These are phyloP conservation scores for Psococerastis gibbosa DNA, from an alignment of 2,888 invertebrate genomes.

Conservation along the genomic window DNA sequence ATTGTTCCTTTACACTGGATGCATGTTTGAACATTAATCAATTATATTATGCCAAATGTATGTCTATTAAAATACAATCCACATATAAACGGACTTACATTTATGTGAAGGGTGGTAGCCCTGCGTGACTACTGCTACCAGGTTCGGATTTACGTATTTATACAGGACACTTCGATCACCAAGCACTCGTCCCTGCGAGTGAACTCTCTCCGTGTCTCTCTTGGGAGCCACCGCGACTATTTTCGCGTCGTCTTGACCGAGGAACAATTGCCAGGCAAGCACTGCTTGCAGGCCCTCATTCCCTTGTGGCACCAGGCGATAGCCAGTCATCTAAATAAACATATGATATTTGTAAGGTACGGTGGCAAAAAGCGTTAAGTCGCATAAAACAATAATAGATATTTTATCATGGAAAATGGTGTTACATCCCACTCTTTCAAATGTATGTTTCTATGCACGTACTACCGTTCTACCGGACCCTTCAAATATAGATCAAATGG, in stretches of 20 bases:
- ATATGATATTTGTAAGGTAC: constrained; percentile 9
- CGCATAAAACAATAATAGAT: too few species aligned
- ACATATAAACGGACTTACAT: constrained; percentile 29
- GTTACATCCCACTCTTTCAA: too few species aligned
- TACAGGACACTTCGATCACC: constrained; percentile 93
- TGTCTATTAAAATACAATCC: constrained; percentile 2
- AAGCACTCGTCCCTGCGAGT: constrained; percentile 87
- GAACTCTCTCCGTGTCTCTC: constrained; percentile 53
- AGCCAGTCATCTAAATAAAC: background rate
- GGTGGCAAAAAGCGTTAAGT: too few species aligned
- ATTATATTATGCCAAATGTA: too few species aligned
- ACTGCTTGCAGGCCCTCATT: too few species aligned
- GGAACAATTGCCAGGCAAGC: constrained; percentile 52
- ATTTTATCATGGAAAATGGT: too few species aligned
- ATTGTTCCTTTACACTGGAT: too few species aligned
- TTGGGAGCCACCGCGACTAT: constrained; percentile 44
- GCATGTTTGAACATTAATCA: too few species aligned
- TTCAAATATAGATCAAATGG: too few species aligned
- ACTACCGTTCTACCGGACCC: too few species aligned
- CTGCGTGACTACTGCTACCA: constrained; percentile 69
- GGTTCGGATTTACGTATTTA: constrained; percentile 96
- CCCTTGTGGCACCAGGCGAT: too few species aligned
- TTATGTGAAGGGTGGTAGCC: constrained; percentile 56
- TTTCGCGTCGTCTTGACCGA: constrained; percentile 37
- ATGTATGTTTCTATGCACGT: too few species aligned